Evolutionary conservation across 2,797 vertebrate species (phyloP), one percentile per base, ranked within the genome.

Genomic region (Enteromius treurensis): DNA sequence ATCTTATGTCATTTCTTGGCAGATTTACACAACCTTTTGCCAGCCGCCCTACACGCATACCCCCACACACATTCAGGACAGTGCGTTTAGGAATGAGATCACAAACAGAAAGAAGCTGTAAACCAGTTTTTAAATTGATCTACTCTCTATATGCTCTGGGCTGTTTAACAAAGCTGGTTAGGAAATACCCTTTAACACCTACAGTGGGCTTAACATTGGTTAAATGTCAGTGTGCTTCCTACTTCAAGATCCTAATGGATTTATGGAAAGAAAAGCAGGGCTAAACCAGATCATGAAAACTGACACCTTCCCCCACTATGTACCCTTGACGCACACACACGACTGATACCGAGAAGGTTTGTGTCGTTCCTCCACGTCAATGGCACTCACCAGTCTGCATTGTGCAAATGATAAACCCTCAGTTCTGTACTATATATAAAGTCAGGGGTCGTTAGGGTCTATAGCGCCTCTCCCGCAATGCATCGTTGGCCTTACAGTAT

Each of bases 391-490:
- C 51, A 45, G 10, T 80, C 45, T 67, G 55, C 60, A 71, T 49
- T 83, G 80, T 77, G 55, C 62, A 51, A 67, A 71, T 71, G 82
- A 88, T 88, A 85, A 89, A 78, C 88, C 67, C 70, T 79, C 67
- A 49, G 60, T 74, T 78, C 21, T 4, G 62, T 73, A 40, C 85
- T 90, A 89, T 86, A 85, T 83, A 85, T 90, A 90, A 84, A 83
- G 17, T 17, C 69, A 1, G 17, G 69, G 60, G 70, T 47, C 73
- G 17, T 65, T 21, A 32, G 62, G 71, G 42, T 71, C 62, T n/a
- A 6, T 82, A 58, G 73, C 82, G 62, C 84, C 77, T 79, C 29
- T 45, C 34, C 60, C 51, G 71, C 26, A 55, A 82, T 84, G 55
- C 34, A n/a, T 23, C 47, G 3, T 14, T 19, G 47, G 74, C 65